Conservation (phyloP, 2,113 vertebrate species). For the Amphilophus citrinellus region DNA sequence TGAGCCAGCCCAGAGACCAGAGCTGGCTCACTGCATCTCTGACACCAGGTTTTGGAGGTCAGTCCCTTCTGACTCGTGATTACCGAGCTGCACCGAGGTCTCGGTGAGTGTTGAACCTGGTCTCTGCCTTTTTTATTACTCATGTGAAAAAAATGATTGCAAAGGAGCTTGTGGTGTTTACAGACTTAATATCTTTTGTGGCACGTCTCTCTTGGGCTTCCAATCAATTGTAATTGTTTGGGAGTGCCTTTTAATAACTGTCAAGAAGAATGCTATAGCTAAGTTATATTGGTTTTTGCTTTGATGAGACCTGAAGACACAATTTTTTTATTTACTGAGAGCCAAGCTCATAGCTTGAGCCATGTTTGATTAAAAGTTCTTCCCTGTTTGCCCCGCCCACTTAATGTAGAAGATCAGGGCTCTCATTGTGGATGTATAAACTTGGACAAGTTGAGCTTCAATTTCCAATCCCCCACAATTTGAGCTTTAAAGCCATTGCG, state of each 20-base stretch:
- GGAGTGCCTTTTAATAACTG: constrained; percentile 46
- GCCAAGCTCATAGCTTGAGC: constrained; percentile 19
- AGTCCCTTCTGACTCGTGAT: background rate
- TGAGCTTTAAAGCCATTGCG: constrained; percentile 1
- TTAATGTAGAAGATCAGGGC: background rate
- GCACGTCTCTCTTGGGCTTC: background rate
- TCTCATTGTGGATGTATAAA: background rate
- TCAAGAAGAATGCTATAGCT: constrained; percentile 3
- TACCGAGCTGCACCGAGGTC: background rate
- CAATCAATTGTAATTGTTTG: constrained; percentile 22
- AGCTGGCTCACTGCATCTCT: constrained; percentile 21
- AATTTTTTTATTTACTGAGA: constrained; percentile 43
- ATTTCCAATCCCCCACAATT: background rate
- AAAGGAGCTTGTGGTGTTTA: background rate
- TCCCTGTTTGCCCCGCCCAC: constrained; percentile 6
- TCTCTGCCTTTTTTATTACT: background rate
- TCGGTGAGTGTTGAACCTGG: background rate
- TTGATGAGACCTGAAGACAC: constrained; percentile 42
- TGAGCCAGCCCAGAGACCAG: background rate
- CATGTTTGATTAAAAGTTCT: constrained; percentile 45
- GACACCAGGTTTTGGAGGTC: constrained; percentile 46
- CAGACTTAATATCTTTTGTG: constrained; percentile 23
- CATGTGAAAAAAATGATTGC: background rate
- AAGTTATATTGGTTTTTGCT: constrained; percentile 53
- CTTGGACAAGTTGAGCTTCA: background rate